Evolutionary conservation across 2,888 invertebrate genomes (phyloP).

Genomic region (Acronicta alni): DNA sequence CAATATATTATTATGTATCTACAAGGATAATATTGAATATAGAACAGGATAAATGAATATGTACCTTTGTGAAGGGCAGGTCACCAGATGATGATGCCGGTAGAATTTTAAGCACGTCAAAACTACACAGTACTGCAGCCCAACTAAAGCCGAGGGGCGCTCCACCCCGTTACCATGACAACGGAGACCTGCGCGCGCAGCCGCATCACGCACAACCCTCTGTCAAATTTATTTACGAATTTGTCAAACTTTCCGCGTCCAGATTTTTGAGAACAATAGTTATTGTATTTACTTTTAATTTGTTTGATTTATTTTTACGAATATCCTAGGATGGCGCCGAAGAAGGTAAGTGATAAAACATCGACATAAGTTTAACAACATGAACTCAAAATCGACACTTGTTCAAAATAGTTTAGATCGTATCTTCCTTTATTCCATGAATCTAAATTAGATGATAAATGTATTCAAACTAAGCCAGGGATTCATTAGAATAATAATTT

Average conservation of each 20-base stretch:
- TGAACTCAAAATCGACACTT: conserved; percentile 11
- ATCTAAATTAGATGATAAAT: background rate
- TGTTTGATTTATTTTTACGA: conserved; percentile 38
- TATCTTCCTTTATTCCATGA: background rate
- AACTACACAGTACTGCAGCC: conserved; percentile 37
- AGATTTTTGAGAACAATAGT: conserved; percentile 43
- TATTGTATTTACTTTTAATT: conserved; percentile 42
- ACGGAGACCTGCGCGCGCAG: conserved; percentile 82
- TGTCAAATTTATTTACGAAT: conserved; percentile 74
- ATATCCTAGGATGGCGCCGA: conserved; percentile 74
- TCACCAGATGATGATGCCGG: conserved; percentile 17
- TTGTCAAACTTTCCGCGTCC: conserved; percentile 66
- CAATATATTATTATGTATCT: background rate
- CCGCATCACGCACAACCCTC: conserved; percentile 42
- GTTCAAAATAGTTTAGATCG: background rate
- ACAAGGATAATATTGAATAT: conserved; percentile 16
- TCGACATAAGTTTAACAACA: conserved; percentile 14
- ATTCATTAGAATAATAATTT: background rate
- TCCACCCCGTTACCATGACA: conserved; percentile 71
- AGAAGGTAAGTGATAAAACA: conserved; percentile 74
- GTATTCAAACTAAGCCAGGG: conserved; percentile 5
- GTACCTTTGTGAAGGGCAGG: conserved; percentile 25
- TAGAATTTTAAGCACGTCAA: conserved; percentile 41
- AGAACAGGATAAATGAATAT: conserved; percentile 9
- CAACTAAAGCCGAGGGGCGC: conserved; percentile 45